Percentiles rank a stretch among this genome's conserved stretches.
These are phyloP conservation scores for Dynastes maya DNA, from an alignment of 2,888 invertebrate genomes.

Conservation along the genomic window DNA sequence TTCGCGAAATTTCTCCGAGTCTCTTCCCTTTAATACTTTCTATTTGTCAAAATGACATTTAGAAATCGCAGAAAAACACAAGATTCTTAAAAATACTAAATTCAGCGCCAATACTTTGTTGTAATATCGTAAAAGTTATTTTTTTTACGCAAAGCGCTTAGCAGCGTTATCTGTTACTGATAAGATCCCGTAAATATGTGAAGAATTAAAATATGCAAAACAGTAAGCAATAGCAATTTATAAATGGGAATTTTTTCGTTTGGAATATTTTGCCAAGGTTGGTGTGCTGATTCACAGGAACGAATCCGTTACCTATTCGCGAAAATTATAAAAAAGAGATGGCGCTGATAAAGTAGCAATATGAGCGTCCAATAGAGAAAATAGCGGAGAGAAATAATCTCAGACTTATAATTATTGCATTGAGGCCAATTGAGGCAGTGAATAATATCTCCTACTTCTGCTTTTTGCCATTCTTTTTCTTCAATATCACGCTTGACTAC, in stretches of 20 bases:
- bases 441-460: too few relatives aligned
- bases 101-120: not conserved
- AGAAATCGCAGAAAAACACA: conserved; percentile 39
- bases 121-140: conserved; percentile 8
- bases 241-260: conserved; percentile 14
- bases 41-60: conserved; percentile 57
- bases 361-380: too few relatives aligned
- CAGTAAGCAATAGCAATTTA: conserved; percentile 1
- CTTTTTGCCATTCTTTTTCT: too few relatives aligned
- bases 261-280: conserved; percentile 21
- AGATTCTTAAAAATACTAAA: conserved; percentile 43
- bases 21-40: conserved; percentile 53
- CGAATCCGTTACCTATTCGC: too few relatives aligned
- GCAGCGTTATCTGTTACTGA: conserved; percentile 21
- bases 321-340: too few relatives aligned
- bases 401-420: too few relatives aligned
- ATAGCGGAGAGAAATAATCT: too few relatives aligned
- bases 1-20: conserved; percentile 33
- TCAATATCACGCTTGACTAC: too few relatives aligned
- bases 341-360: too few relatives aligned
- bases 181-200: conserved; percentile 29
- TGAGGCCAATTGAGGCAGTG: too few relatives aligned
- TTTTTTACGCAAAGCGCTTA: not conserved
- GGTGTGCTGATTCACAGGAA: conserved; percentile 2
- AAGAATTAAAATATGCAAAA: conserved; percentile 10